Evolutionary conservation across 2,888 invertebrate species (phyloP).

Genomic region (Perithous albicinctus): DNA sequence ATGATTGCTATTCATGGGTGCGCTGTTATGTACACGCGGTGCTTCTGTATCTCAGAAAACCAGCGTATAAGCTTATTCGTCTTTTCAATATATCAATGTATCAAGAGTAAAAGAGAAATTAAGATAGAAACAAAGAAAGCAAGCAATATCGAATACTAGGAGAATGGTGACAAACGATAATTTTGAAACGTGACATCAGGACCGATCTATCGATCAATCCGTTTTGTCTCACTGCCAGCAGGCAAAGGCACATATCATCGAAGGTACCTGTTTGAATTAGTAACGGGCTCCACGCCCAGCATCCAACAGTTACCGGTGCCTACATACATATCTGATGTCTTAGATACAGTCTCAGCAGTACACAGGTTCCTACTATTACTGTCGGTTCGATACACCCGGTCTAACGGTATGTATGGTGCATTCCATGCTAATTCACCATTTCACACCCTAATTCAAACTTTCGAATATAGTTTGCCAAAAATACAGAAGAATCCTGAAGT

Average conservation of each 20-base stretch:
- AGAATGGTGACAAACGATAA: slow-evolving; percentile 69
- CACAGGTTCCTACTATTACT: slow-evolving; percentile 53
- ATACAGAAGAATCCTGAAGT: too few species aligned
- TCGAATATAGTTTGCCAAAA: too few species aligned
- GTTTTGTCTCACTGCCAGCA: slow-evolving; percentile 57
- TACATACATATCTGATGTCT: slow-evolving; percentile 49
- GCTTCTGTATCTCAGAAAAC: slow-evolving; percentile 15
- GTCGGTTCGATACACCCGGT: slow-evolving; percentile 40
- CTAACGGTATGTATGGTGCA: too few species aligned
- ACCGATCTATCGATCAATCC: slow-evolving; percentile 70
- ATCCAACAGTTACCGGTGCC: slow-evolving; percentile 49
- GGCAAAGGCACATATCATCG: neutral
- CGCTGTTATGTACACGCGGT: slow-evolving; percentile 42
- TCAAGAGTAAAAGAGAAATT: slow-evolving; percentile 11
- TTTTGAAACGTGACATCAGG: slow-evolving; percentile 66
- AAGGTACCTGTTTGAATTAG: slow-evolving; percentile 73
- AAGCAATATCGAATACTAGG: slow-evolving; percentile 49
- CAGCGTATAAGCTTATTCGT: too few species aligned
- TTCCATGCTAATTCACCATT: too few species aligned
- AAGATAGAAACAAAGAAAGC: slow-evolving; percentile 31
- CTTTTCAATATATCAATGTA: too few species aligned
- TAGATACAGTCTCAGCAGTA: slow-evolving; percentile 42
- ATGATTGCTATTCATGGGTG: slow-evolving; percentile 52
- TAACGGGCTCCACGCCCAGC: slow-evolving; percentile 77
- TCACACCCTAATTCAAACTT: too few species aligned